Conservation (phyloP, 2,113 vertebrate species). For the Paradisaea rubra region DNA sequence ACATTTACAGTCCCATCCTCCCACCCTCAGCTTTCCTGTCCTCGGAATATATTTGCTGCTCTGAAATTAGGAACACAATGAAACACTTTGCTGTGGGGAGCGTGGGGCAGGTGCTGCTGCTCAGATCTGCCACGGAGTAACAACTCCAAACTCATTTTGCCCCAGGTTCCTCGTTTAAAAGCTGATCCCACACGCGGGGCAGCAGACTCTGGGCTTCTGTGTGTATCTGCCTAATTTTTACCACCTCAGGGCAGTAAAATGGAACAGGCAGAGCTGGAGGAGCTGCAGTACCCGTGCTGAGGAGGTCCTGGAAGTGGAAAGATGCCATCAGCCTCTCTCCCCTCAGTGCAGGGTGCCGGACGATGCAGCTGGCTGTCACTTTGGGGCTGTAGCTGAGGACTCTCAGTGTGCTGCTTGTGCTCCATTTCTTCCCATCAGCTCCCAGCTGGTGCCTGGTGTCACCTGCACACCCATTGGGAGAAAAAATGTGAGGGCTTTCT, state of each 20-base stretch:
- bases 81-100: neutral
- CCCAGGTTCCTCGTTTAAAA: neutral
- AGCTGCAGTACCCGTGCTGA: neutral
- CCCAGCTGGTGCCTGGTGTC: conserved; percentile 35
- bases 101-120: neutral
- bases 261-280: neutral
- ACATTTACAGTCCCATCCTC: neutral
- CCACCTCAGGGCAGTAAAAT: neutral
- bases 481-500: neutral
- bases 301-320: conserved; percentile 20
- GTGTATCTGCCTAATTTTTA: neutral
- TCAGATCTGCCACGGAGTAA: neutral
- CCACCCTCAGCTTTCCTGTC: neutral
- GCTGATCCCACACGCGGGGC: neutral
- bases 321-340: neutral
- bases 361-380: conserved; percentile 23
- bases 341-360: conserved; percentile 50
- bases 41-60: neutral
- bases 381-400: neutral
- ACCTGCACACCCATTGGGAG: conserved; percentile 22
- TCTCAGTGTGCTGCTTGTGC: conserved; percentile 38
- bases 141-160: neutral
- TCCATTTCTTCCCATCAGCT: conserved; percentile 58
- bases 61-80: neutral
- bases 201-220: neutral